phyloP scores from a whole-genome alignment of 2,888 invertebrate species.

The Ornithoptera priamus region DNA sequence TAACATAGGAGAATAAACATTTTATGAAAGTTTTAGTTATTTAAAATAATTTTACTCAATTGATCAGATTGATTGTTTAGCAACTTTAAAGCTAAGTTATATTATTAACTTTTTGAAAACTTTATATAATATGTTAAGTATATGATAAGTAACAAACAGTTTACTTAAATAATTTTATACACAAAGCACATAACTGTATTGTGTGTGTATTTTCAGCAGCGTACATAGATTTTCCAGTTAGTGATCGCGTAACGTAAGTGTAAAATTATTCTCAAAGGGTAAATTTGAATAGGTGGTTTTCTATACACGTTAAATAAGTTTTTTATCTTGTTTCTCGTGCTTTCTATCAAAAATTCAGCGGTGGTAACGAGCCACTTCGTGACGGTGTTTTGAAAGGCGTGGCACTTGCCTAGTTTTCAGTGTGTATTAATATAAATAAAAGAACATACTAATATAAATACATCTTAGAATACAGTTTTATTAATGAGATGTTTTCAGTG shows the following conservation, averaged over 20 bases:
- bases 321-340: background rate
- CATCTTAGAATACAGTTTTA: background rate
- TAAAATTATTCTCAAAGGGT: background rate
- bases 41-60: too few relatives aligned
- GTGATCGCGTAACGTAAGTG: background rate
- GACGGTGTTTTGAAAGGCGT: slow-evolving; percentile 2
- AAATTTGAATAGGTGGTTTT: background rate
- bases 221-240: background rate
- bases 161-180: background rate
- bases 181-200: background rate
- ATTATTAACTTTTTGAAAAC: too few relatives aligned
- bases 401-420: background rate
- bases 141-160: background rate
- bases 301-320: background rate
- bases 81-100: too few relatives aligned
- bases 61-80: too few relatives aligned
- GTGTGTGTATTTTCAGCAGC: background rate
- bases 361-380: slow-evolving; percentile 1
- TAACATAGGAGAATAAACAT: too few relatives aligned
- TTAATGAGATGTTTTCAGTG: background rate
- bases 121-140: too few relatives aligned
- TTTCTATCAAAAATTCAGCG: background rate
- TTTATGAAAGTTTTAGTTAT: too few relatives aligned
- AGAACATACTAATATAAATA: background rate
- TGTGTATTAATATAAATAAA: background rate